Evolutionary conservation across 2,113 vertebrate species (phyloP), one percentile per base, ranked within the genome.

Genomic region (Mugil cephalus): DNA sequence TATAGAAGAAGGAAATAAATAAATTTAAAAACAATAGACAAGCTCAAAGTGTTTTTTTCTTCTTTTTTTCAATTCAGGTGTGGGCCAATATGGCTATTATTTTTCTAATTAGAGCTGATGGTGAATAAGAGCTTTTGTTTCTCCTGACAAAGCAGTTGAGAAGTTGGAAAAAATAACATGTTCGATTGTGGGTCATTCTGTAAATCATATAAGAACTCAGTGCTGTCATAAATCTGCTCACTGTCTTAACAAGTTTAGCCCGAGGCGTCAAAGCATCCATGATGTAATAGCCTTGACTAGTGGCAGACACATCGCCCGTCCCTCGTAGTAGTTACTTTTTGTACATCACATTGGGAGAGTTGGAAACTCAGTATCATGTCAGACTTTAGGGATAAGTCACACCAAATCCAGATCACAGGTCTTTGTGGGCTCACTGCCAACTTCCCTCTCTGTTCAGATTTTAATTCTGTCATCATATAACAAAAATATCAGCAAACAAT

Each of bases 371-470:
- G 76, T 71, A 74, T 68, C 59, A 43, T 8, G 43, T 35, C 69
- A 68, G 63, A 79, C 30, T 15, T 24, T 17, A 71, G n/a, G 60
- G 21, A 56, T 7, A 19, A 21, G 42, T 66, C 35, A 1, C 67
- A 66, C 42, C 62, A 38, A 19, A 79, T 77, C 64, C 88, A 59
- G 51, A 52, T 64, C 12, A 11, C 45, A 30, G 51, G 40, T 50
- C 17, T 79, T 47, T 61, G 52, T 18, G 72, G 64, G 47, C 52
- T 69, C n/a, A 36, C 48, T 55, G 14, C 46, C 51, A 60, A 45
- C 54, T 10, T 38, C 38, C 3, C 36, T 69, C 59, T 6, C 51
- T 10, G 12, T 4, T 35, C 62, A 24, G 36, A 24, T 40, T 12
- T 64, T 40, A 17, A 6, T n/a, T 6, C 53, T 42, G 35, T 30